These are phyloP conservation scores for Rhabditoides inermis DNA, from an alignment of 2,888 invertebrate genomes.

Conservation along the genomic window DNA sequence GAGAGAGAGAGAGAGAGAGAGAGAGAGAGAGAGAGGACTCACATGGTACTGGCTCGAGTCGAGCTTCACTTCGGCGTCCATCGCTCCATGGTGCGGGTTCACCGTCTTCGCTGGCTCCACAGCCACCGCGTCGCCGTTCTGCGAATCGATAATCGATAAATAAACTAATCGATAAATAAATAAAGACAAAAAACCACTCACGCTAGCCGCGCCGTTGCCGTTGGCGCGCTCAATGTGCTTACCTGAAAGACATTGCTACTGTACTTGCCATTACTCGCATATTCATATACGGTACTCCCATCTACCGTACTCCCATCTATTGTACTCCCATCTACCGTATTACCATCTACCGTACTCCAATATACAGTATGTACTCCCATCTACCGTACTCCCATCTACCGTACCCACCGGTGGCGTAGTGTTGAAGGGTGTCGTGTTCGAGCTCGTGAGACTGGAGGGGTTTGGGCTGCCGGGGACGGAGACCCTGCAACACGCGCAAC, in stretches of 20 bases:
- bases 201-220: too few species aligned
- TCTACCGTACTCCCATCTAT: too few species aligned
- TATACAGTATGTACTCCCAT: too few species aligned
- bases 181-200: too few species aligned
- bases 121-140: constrained; percentile 20
- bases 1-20: constrained; percentile 3
- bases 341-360: too few species aligned
- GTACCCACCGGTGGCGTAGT: constrained; percentile 40
- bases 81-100: constrained; percentile 14
- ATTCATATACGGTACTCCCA: too few species aligned
- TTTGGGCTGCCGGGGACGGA: constrained; percentile 1
- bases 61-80: constrained; percentile 22
- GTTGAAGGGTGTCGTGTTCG: constrained; percentile 25
- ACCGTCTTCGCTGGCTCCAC: constrained; percentile 36
- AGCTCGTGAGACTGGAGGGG: constrained; percentile 8
- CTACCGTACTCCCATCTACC: too few species aligned
- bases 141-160: neutral
- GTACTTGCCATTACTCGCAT: too few species aligned
- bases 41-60: constrained; percentile 20
- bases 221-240: constrained; percentile 44
- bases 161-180: too few species aligned
- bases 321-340: too few species aligned
- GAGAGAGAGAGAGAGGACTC: constrained; percentile 1
- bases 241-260: constrained; percentile 20
- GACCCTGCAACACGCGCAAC: constrained; percentile 15